phyloP scores from a whole-genome alignment of 2,888 invertebrate genomes.

The Operophtera brumata region DNA sequence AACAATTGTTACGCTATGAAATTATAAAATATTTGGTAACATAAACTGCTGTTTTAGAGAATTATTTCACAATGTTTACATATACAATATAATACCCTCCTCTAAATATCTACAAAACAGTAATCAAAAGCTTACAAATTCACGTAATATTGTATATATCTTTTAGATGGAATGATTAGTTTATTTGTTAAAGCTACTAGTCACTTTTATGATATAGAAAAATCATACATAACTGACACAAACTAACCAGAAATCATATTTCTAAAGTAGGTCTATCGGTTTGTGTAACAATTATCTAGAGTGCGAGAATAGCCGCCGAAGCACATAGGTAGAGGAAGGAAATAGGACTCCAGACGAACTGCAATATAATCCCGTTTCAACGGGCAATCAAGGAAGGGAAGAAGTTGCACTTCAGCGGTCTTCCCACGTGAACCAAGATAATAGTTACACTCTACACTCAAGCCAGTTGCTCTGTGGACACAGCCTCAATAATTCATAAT shows the following conservation, averaged over 20 bases:
- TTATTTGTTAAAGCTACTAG: neutral
- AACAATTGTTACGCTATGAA: neutral
- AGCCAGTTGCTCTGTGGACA: too few species aligned
- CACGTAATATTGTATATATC: neutral
- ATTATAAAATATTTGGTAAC: neutral
- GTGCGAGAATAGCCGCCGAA: neutral
- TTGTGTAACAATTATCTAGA: neutral
- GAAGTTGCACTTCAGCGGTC: constrained; percentile 2
- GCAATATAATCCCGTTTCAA: constrained; percentile 28
- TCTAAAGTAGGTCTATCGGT: neutral
- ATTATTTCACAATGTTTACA: neutral
- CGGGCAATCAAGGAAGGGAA: constrained; percentile 23
- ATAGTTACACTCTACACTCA: neutral
- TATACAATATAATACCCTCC: neutral
- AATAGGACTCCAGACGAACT: constrained; percentile 22
- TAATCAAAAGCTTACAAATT: neutral
- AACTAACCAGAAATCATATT: too few species aligned
- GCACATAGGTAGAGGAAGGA: constrained; percentile 15
- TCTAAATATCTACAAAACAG: neutral
- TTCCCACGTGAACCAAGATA: neutral
- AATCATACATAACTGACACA: neutral
- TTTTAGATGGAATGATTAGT: neutral
- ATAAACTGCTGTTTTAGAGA: neutral
- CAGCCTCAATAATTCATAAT: too few species aligned
- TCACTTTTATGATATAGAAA: neutral